Conservation (phyloP, 2,113 vertebrate species). For the Ahaetulla prasina region DNA sequence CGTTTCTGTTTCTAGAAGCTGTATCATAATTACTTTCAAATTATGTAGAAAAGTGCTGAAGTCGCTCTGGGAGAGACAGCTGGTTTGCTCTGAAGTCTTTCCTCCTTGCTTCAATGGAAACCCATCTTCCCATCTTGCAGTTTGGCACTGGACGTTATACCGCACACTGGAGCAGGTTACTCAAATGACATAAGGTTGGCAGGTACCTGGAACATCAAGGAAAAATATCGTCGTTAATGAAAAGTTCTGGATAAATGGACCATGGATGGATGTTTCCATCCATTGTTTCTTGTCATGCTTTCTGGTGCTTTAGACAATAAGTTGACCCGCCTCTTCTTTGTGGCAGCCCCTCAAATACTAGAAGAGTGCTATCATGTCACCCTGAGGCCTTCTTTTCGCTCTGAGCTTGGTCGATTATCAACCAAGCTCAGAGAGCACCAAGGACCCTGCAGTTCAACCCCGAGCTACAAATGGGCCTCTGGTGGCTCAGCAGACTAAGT, state of each 20-base stretch:
- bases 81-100: slow-evolving; percentile 48
- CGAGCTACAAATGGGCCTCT: too few relatives aligned
- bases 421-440: too few relatives aligned
- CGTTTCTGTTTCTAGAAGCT: slow-evolving; percentile 56
- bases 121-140: slow-evolving; percentile 41
- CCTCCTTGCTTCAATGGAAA: slow-evolving; percentile 40
- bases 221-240: not conserved
- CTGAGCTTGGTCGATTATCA: too few relatives aligned
- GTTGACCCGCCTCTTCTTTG: too few relatives aligned
- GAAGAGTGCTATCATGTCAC: too few relatives aligned
- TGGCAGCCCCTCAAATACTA: too few relatives aligned
- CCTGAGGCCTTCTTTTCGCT: too few relatives aligned
- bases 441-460: too few relatives aligned
- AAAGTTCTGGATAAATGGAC: not conserved
- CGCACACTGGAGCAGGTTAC: slow-evolving; percentile 67
- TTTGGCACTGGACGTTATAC: slow-evolving; percentile 75
- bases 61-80: slow-evolving; percentile 33
- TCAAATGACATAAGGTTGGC: slow-evolving; percentile 95
- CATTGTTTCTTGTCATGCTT: too few relatives aligned
- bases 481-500: too few relatives aligned
- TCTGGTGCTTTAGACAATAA: too few relatives aligned
- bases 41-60: slow-evolving; percentile 59
- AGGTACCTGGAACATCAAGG: slow-evolving; percentile 79
- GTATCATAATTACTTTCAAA: slow-evolving; percentile 59
- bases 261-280: too few relatives aligned